A percentile compares a stretch with the other conserved stretches of the same genome.
Evolutionary conservation across 2,797 vertebrate genomes (phyloP).

Genomic region (Pseudocheirus occidentalis): DNA sequence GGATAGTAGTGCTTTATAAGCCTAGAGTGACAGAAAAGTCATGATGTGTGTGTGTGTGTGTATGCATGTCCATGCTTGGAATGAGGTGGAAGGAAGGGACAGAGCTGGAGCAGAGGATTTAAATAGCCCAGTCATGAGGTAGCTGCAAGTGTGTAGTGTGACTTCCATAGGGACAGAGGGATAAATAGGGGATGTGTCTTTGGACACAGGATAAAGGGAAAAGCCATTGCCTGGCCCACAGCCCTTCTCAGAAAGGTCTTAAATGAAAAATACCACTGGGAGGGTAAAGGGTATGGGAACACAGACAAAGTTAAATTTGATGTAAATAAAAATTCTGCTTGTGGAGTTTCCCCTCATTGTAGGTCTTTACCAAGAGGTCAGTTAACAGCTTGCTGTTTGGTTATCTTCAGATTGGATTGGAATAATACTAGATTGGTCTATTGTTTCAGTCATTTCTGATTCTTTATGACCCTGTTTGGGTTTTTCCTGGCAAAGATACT

Average conservation of each 20-base stretch:
- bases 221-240: conserved; percentile 15
- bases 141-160: conserved; percentile 8
- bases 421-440: neutral
- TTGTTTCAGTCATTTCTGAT: too few species aligned
- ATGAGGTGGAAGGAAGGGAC: neutral
- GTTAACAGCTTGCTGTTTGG: neutral
- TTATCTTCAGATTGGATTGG: neutral
- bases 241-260: conserved; percentile 63
- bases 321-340: neutral
- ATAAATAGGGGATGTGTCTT: neutral
- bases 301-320: neutral
- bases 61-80: neutral
- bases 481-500: neutral
- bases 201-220: neutral
- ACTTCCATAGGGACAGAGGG: conserved; percentile 47
- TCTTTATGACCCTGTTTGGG: neutral
- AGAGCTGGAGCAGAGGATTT: neutral
- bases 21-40: conserved; percentile 8
- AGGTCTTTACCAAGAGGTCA: neutral
- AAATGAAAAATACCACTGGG: conserved; percentile 58
- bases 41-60: neutral
- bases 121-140: conserved; percentile 68
- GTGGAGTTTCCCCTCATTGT: neutral
- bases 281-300: neutral
- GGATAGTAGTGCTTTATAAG: conserved; percentile 42